Conservation (phyloP, 2,797 vertebrate species). For the Odontamblyopus rebecca region DNA sequence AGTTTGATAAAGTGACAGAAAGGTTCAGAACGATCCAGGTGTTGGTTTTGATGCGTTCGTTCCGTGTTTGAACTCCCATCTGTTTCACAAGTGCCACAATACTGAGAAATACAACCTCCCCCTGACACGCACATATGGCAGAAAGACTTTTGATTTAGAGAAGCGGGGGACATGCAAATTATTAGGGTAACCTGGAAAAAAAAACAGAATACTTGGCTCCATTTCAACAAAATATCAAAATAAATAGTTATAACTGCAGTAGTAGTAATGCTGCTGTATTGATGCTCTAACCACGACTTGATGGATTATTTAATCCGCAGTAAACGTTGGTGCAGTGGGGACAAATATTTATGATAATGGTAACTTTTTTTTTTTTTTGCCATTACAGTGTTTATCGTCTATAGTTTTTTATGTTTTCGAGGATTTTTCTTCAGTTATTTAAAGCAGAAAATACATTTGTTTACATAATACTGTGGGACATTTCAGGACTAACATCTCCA, state of each 20-base stretch:
- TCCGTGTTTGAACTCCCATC: neutral
- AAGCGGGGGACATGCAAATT: neutral
- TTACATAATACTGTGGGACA: no score
- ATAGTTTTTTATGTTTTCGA: no score
- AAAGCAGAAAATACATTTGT: no score
- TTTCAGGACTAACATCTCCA: no score
- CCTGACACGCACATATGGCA: neutral
- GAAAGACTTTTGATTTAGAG: neutral
- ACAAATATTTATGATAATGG: no score
- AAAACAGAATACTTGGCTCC: neutral
- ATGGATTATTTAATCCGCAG: no score
- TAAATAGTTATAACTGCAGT: neutral
- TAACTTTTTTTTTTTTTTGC: no score
- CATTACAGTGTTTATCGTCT: no score
- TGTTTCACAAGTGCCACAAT: slow-evolving; percentile 1
- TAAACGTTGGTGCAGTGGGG: no score
- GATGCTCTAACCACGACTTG: no score
- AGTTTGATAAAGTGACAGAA: neutral
- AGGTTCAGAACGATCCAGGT: neutral
- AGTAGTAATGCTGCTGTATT: no score
- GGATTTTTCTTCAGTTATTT: no score
- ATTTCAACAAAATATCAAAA: neutral
- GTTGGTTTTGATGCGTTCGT: neutral
- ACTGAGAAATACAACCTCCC: neutral
- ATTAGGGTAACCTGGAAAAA: neutral